Evolutionary conservation across 2,113 vertebrate species (phyloP).

Genomic region (Sus scrofa): DNA sequence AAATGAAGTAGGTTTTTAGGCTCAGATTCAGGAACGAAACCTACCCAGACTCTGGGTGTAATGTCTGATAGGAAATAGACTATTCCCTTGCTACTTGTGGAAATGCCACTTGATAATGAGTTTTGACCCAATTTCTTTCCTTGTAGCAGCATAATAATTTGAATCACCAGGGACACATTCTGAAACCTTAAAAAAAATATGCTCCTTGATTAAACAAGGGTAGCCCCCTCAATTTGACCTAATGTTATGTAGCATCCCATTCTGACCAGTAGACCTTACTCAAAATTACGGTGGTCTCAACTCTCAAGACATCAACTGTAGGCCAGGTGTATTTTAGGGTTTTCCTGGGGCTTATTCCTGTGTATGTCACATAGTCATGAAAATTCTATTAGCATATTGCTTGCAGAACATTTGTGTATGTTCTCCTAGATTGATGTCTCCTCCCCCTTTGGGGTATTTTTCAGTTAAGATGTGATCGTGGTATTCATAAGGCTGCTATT

Average conservation of each 20-base stretch:
- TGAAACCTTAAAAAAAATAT: neutral
- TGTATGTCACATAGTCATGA: neutral
- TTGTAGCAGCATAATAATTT: conserved; percentile 44
- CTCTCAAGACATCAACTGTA: neutral
- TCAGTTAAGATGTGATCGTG: neutral
- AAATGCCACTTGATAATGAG: conserved; percentile 71
- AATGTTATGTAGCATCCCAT: neutral
- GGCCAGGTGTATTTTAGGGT: neutral
- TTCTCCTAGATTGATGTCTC: neutral
- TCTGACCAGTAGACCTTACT: neutral
- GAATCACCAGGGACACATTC: conserved; percentile 43
- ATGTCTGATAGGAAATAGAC: conserved; percentile 67
- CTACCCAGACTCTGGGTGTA: conserved; percentile 50
- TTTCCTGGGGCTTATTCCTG: neutral
- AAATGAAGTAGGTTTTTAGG: conserved; percentile 78
- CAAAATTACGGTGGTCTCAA: neutral
- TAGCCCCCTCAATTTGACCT: neutral
- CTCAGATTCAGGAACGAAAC: conserved; percentile 68
- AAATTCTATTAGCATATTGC: conserved; percentile 12
- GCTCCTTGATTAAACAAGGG: conserved; percentile 43
- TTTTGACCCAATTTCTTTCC: conserved; percentile 67
- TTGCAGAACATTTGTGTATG: neutral
- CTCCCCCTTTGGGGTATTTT: neutral
- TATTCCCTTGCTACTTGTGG: conserved; percentile 60
- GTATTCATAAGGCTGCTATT: neutral